These are phyloP conservation scores for Poecile atricapillus DNA, from an alignment of 2,113 vertebrate species.

Conservation along the genomic window DNA sequence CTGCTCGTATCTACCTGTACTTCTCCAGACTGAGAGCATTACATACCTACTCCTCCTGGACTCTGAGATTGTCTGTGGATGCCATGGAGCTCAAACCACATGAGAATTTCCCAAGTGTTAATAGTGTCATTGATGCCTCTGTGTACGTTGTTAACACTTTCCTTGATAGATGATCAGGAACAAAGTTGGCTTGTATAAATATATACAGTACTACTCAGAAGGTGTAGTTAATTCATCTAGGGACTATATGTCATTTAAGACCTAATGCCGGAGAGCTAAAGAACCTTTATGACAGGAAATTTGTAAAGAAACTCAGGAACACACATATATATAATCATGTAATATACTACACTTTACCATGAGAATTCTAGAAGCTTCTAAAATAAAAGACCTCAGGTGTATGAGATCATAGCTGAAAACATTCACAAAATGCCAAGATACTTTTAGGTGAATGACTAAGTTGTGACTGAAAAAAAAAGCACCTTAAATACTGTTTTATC, in stretches of 20 bases:
- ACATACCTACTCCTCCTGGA: background rate
- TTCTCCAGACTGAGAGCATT: background rate
- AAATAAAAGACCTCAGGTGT: background rate
- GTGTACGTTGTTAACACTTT: background rate
- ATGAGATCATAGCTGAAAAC: slow-evolving; percentile 8
- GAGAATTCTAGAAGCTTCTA: background rate
- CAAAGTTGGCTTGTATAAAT: background rate
- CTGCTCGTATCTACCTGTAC: background rate
- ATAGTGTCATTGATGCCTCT: background rate
- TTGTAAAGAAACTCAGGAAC: background rate
- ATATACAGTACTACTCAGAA: background rate
- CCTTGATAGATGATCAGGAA: background rate
- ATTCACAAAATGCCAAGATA: background rate
- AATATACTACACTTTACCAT: background rate
- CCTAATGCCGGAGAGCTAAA: background rate
- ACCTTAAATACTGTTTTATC: background rate
- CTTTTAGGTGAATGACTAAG: background rate
- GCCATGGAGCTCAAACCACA: background rate
- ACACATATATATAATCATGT: background rate
- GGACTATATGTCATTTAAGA: background rate
- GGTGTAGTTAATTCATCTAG: background rate
- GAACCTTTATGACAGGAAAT: slow-evolving; percentile 6
- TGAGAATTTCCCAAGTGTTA: background rate
- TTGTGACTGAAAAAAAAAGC: background rate
- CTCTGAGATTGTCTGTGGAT: background rate